phyloP scores from a whole-genome alignment of 2,888 invertebrate species.

The Folsomia manolachei region DNA sequence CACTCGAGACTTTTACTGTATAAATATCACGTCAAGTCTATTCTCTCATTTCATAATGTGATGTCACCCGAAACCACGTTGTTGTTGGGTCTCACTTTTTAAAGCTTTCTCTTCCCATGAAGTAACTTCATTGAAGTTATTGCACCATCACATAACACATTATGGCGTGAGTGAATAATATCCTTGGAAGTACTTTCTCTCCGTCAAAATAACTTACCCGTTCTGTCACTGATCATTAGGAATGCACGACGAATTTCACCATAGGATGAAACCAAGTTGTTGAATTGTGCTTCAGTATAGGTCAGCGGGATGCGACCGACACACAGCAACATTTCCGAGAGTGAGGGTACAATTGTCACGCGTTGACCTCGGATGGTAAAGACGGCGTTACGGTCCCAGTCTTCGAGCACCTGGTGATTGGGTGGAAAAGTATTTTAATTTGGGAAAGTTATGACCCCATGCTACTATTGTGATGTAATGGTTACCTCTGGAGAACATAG shows the following conservation, averaged over 20 bases:
- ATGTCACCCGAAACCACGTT: too few relatives aligned
- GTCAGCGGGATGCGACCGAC: constrained; percentile 57
- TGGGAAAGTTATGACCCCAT: neutral
- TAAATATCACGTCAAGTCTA: too few relatives aligned
- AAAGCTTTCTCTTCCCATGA: too few relatives aligned
- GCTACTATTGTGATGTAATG: too few relatives aligned
- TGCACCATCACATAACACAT: too few relatives aligned
- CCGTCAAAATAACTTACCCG: constrained; percentile 53
- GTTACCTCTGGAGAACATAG: constrained; percentile 54
- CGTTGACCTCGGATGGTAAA: constrained; percentile 54
- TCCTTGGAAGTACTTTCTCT: too few relatives aligned
- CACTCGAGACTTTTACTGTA: constrained; percentile 10
- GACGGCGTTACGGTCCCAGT: constrained; percentile 53
- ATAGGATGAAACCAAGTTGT: constrained; percentile 55
- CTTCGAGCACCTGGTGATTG: constrained; percentile 55
- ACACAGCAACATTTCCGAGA: constrained; percentile 58
- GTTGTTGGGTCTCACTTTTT: too few relatives aligned
- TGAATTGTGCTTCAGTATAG: constrained; percentile 56
- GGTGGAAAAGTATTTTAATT: neutral
- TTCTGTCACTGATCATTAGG: constrained; percentile 57
- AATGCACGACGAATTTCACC: constrained; percentile 57
- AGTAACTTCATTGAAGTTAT: too few relatives aligned
- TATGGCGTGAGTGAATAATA: too few relatives aligned
- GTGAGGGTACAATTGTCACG: constrained; percentile 55
- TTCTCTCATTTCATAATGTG: too few relatives aligned